phyloP scores from a whole-genome alignment of 92 coral and sea anemone species.

The Palythoa grandis region DNA sequence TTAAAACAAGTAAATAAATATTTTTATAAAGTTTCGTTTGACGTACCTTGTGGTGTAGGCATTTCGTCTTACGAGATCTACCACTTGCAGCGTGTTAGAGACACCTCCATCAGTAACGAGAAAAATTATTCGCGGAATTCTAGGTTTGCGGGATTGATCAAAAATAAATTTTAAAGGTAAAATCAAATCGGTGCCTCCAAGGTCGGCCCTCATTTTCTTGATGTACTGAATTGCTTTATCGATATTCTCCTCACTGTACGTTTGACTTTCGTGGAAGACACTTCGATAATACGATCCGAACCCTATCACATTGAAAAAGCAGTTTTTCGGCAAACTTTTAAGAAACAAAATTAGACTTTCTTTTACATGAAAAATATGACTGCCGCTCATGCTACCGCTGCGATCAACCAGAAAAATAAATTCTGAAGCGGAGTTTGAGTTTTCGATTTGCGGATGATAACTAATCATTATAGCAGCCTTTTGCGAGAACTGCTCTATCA shows the following conservation, averaged over 20 bases:
- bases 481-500: constrained; percentile 70
- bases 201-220: constrained; percentile 90
- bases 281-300: constrained; percentile 93
- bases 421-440: constrained; percentile 58
- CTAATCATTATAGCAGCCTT: constrained; percentile 87
- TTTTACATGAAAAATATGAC: constrained; percentile 90
- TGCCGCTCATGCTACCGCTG: constrained; percentile 98
- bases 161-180: constrained; percentile 85
- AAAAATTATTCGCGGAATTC: constrained; percentile 77
- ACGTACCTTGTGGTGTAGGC: constrained; percentile 86
- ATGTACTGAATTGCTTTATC: constrained; percentile 80
- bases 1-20: constrained; percentile 13
- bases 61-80: constrained; percentile 81
- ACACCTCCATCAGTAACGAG: constrained; percentile 93
- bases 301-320: constrained; percentile 81
- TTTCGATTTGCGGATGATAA: constrained; percentile 75
- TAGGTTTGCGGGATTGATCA: constrained; percentile 83
- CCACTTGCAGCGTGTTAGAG: constrained; percentile 79
- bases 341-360: constrained; percentile 84
- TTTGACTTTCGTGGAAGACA: constrained; percentile 82
- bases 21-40: not conserved
- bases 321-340: constrained; percentile 86
- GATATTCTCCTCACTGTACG: constrained; percentile 68
- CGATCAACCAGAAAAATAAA: constrained; percentile 94
- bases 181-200: constrained; percentile 90